Base-by-base conservation (phyloP, 2,797 vertebrate species). In the Silurus lanzhouensis region DNA sequence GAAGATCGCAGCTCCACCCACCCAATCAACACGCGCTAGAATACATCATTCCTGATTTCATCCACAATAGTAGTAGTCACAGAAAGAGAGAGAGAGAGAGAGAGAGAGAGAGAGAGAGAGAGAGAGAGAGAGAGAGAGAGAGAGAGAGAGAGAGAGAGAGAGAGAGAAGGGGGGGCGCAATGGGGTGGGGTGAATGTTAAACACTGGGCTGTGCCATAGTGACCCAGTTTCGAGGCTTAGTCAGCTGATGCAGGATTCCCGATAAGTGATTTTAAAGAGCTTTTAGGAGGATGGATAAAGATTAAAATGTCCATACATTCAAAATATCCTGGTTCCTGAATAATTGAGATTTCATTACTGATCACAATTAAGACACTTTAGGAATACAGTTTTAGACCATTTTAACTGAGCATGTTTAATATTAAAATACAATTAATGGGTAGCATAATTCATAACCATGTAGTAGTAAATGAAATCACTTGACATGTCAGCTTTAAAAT, bases 201-300 rank as follows among this genome's bases (percentile, higher is more conserved):
- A 86, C 64, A 74, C 44, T 61, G 84, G 81, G 72, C 85, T 84
- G 87, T 81, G 90, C 89, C 88, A 87, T 71, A 86, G 81, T 92
- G 93, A 95, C 93, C 94, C 87, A 93, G 81, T 93, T 94, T 92
- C 89, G 82, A 87, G 70, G 87, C 86, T 88, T 25, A 1, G 89
- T 93, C 94, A 94, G 92, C 93, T 93, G 92, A 94, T 89, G 87
- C 86, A 76, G 71, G 86, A 85, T 78, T 88, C 86, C 81, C 79
- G 87, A 80, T 67, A 83, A 89, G 85, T 83, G 71, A 46, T 86
- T 83, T 82, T 76, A 57, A 87, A 87, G 85, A 89, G 88, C 80
- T 60, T 70, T 70, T 63, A 74, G 78, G 72, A 74, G 74, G 85
- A 83, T 61, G 44, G 81, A 84, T 74, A 82, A 77, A 87, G 88